phyloP scores from a whole-genome alignment of 2,113 vertebrate genomes.

The Stictonetta naevosa region DNA sequence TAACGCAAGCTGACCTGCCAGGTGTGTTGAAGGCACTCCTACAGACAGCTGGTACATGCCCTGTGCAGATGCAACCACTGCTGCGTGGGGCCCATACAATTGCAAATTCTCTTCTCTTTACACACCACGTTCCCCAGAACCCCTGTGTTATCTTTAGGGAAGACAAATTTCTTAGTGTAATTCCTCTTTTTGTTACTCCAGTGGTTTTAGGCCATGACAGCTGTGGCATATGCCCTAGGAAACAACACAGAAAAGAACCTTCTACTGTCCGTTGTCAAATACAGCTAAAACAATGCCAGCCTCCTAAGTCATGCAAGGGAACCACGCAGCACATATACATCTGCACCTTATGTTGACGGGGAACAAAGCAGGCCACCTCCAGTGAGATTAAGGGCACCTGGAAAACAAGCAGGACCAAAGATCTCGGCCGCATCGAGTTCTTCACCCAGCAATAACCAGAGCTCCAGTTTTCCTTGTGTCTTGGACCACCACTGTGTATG shows the following conservation, averaged over 20 bases:
- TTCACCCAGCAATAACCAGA: neutral
- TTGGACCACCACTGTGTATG: neutral
- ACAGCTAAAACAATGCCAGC: neutral
- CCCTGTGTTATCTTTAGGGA: neutral
- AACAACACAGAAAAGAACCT: neutral
- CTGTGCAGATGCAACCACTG: neutral
- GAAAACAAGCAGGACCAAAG: neutral
- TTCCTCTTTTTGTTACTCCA: neutral
- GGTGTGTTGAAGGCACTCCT: neutral
- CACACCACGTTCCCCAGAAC: neutral
- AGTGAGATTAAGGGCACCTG: neutral
- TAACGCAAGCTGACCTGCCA: neutral
- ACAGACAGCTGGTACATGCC: fast-evolving
- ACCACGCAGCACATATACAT: too few relatives aligned
- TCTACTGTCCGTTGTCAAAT: neutral
- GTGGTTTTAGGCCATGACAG: neutral
- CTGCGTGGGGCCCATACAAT: neutral
- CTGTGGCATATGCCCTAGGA: neutral
- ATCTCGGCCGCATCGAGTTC: neutral
- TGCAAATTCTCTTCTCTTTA: neutral
- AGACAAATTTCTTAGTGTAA: neutral
- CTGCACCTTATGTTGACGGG: neutral
- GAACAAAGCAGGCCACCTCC: neutral
- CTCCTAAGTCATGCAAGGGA: neutral
- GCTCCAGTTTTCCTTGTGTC: neutral